These are phyloP conservation scores for Syrmaticus mikado DNA, from an alignment of 2,113 vertebrate genomes.

Conservation along the genomic window DNA sequence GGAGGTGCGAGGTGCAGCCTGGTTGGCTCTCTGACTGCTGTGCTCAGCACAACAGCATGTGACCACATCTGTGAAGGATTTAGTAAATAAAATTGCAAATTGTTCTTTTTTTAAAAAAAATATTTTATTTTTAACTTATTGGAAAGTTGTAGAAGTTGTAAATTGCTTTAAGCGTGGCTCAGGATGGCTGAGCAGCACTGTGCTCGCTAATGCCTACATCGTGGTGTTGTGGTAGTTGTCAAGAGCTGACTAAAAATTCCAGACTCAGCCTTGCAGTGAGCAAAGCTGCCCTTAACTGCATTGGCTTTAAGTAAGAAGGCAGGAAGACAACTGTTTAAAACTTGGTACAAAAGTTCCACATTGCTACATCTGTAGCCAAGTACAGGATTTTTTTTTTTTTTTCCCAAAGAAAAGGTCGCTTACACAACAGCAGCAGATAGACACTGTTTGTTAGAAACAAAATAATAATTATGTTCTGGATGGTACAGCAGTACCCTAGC, in stretches of 20 bases:
- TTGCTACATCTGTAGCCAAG: not conserved
- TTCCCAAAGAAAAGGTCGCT: not conserved
- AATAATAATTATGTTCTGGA: not conserved
- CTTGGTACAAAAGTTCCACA: not conserved
- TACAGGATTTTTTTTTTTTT: not conserved
- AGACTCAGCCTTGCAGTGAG: not conserved
- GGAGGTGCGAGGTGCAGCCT: not conserved
- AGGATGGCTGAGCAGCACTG: not conserved
- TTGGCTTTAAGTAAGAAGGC: not conserved
- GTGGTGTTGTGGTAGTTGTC: not conserved
- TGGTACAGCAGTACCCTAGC: not conserved
- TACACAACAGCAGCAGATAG: not conserved
- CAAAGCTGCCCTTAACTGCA: not conserved
- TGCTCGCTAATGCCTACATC: not conserved
- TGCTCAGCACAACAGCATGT: not conserved
- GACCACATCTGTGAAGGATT: not conserved
- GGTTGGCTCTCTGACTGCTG: not conserved
- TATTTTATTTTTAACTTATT: not conserved
- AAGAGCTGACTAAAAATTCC: constrained; percentile 18
- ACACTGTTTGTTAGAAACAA: constrained; percentile 32
- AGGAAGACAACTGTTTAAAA: not conserved
- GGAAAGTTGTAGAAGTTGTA: not conserved
- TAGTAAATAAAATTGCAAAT: not conserved
- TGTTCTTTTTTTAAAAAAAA: not conserved
- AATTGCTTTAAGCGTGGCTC: not conserved